phyloP scores from a whole-genome alignment of 2,888 invertebrate species.

The Leucoptera coffeella region DNA sequence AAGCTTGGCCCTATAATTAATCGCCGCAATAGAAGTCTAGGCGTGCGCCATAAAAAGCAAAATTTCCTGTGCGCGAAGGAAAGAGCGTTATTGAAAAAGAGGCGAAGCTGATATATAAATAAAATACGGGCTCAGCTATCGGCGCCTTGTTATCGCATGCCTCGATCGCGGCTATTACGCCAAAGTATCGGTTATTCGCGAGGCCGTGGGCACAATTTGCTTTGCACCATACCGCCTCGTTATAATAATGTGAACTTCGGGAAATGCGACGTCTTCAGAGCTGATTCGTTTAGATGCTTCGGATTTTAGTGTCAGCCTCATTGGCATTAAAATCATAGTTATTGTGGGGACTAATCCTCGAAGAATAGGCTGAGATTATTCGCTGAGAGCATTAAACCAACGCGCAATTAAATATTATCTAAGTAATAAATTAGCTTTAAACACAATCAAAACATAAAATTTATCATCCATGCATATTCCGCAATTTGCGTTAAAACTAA shows the following conservation, averaged over 20 bases:
- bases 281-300: slow-evolving; percentile 17
- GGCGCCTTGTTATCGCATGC: slow-evolving; percentile 54
- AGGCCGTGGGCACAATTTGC: slow-evolving; percentile 45
- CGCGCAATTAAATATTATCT: too few relatives aligned
- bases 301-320: slow-evolving; percentile 10
- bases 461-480: too few relatives aligned
- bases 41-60: too few relatives aligned
- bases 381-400: too few relatives aligned
- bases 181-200: slow-evolving; percentile 44
- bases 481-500: too few relatives aligned
- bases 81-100: slow-evolving; percentile 52
- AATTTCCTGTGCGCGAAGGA: slow-evolving; percentile 39
- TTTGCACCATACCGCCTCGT: slow-evolving; percentile 39
- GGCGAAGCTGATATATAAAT: slow-evolving; percentile 47
- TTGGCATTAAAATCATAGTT: not conserved
- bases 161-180: slow-evolving; percentile 41
- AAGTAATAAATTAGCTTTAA: too few relatives aligned
- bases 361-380: not conserved
- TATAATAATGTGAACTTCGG: slow-evolving; percentile 53
- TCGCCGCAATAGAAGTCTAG: too few relatives aligned
- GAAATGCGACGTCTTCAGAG: slow-evolving; percentile 42
- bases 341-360: not conserved
- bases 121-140: slow-evolving; percentile 54
- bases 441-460: too few relatives aligned
- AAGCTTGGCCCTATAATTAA: too few relatives aligned